Evolutionary conservation across 2,113 vertebrate species (phyloP), one percentile per base, ranked within the genome.

Genomic region (Oceanites oceanicus): DNA sequence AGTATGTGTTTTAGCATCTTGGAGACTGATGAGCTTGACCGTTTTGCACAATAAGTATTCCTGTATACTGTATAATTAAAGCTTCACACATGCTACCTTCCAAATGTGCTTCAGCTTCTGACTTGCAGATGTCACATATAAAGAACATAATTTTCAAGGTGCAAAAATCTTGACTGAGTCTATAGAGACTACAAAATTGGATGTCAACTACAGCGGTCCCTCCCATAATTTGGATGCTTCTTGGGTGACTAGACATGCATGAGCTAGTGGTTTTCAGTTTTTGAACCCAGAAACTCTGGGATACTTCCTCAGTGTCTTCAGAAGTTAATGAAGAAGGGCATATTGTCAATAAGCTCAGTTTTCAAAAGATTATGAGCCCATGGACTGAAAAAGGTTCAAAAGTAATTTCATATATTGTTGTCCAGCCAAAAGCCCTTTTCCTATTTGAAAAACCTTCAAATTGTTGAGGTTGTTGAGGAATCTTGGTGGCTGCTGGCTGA

Each of bases 191-290:
- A 7, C 38, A 50, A 71, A 82, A 52, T 47, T 71, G 15, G 15
- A 6, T 53, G 20, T 20, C 38, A 59, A 2, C 11, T 72, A 2
- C 20, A 49, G 47, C 0, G 0, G 17, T 67, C 25, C 13, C 62
- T 42, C 17, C n/a, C 8, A 5, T 83, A 30, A 27, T 71, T 58
- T 59, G 52, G 19, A 21, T 78, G 32, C 79, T 75, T 74, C 42
- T 52, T 62, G 23, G 22, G 25, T 55, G 29, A 40, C 34, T 49
- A 66, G 36, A 18, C 15, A 5, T 27, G 21, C 18, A 25, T 38
- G n/a, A 44, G 7, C 47, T 62, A 21, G 30, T 58, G 36, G 17
- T 19, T 82, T 88, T 56, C 45, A 25, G 38, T 63, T 58, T 83
- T 30, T 70, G 50, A 74, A 36, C 53, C 63, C 38, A 5, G 11